phyloP scores from a whole-genome alignment of 1,140 invertebrate genomes.

The Gerris buenoi region DNA sequence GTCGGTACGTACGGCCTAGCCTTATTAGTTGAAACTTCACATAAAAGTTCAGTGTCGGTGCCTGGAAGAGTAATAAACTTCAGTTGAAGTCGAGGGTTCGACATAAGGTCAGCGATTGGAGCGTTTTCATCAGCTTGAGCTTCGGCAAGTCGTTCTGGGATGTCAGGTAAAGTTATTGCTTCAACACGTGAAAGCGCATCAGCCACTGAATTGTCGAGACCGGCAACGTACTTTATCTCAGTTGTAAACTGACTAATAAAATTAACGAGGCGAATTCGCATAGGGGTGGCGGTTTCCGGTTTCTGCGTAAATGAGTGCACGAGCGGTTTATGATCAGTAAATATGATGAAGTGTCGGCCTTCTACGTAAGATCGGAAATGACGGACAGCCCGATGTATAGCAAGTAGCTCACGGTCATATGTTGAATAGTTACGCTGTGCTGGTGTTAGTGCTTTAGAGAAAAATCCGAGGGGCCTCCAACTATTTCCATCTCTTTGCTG shows the following conservation, averaged over 20 bases:
- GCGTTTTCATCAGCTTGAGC: not conserved
- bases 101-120: not conserved
- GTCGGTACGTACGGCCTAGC: slow-evolving; percentile 6
- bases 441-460: not conserved
- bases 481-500: not conserved
- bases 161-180: too few relatives aligned
- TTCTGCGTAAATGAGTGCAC: not conserved
- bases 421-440: not conserved
- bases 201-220: too few relatives aligned
- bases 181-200: too few relatives aligned
- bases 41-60: not conserved
- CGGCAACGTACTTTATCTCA: not conserved
- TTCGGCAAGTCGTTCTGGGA: too few relatives aligned
- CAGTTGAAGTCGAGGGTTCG: not conserved
- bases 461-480: slow-evolving; percentile 2
- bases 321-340: not conserved
- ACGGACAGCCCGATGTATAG: not conserved
- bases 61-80: not conserved
- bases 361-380: not conserved
- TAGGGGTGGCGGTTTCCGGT: not conserved
- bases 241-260: slow-evolving; percentile 5
- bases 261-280: slow-evolving; percentile 10
- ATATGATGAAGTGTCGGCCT: not conserved
- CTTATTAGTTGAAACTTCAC: not conserved
- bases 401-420: not conserved